Evolutionary conservation across 2,113 vertebrate genomes (phyloP), one percentile per base, ranked within the genome.

Genomic region (Halichoeres trimaculatus): DNA sequence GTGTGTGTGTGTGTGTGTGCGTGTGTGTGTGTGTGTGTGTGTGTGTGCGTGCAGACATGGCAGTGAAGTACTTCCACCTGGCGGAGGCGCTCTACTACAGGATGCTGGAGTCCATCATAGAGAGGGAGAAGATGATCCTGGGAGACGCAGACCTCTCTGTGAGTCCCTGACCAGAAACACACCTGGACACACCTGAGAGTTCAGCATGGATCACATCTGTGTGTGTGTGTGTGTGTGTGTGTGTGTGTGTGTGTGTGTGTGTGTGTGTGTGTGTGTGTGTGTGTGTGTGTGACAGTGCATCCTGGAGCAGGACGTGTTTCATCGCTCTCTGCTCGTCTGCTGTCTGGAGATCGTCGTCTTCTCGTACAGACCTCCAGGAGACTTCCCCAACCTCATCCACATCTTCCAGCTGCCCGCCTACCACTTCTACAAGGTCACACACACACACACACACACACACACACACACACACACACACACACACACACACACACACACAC

Each of bases 51-150:
- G 2, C 38, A 99, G 97, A 99, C 76, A 88, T 94, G 87, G 92
- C 94, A 14, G 94, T 93, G 72, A 98, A 95, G 90, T 94, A 95
- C 70, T 98, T 98, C 70, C 91, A 92, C 61, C 92, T 95, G 84
- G 95, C 96, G 1, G 96, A 98, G 85, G 94, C 94, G 51, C 94
- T 99, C 1, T 99, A 99, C 88, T 98, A 96, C 91, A 95, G 96
- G 87, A 95, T 96, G 12, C 78, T 98, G 85, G 97, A 98, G 89
- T 93, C 95, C 13, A 85, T 99, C 85, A 90, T 97, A 52, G 95
- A 96, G 68, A 93, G 97, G 41, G 97, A 99, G 85, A 96, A 94
- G 88, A 96, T 81, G 89, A 94, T 96, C 20, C 90, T 98, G 67
- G 96, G 96, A 77, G 95, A 96, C 2, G 73, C 83, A 0, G 97